Percentiles rank a stretch among this genome's conserved stretches.
Evolutionary conservation across 2,888 invertebrate genomes (phyloP).

Genomic region (Synanthedon formicaeformis): DNA sequence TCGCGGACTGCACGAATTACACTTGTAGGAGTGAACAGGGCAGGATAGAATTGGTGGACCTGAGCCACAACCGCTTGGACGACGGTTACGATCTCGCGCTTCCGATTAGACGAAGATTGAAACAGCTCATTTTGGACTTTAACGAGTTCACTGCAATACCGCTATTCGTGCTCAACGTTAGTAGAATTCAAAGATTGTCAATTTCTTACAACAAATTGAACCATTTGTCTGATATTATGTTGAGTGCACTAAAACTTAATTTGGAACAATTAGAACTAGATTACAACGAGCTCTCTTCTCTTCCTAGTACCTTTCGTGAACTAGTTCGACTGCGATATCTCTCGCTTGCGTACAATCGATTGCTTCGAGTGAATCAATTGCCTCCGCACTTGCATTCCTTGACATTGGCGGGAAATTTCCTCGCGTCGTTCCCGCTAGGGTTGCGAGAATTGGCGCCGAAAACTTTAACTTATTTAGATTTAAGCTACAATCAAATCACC

Average conservation of each 20-base stretch:
- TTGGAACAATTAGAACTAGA: conserved; percentile 83
- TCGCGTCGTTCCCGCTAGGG: conserved; percentile 74
- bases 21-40: conserved; percentile 16
- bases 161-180: conserved; percentile 71
- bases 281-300: conserved; percentile 73
- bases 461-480: conserved; percentile 75
- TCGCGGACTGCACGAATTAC: conserved; percentile 20
- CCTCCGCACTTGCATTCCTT: conserved; percentile 76
- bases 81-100: conserved; percentile 73
- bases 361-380: conserved; percentile 61
- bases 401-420: conserved; percentile 79
- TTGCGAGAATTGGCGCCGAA: conserved; percentile 74
- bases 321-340: conserved; percentile 76
- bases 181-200: conserved; percentile 78
- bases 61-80: conserved; percentile 81
- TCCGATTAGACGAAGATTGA: conserved; percentile 74
- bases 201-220: conserved; percentile 79
- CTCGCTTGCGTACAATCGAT: conserved; percentile 81
- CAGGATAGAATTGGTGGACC: conserved; percentile 80
- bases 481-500: conserved; percentile 84
- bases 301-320: conserved; percentile 73
- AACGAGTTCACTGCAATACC: conserved; percentile 78
- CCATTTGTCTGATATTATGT: conserved; percentile 73
- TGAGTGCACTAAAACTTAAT: conserved; percentile 74
- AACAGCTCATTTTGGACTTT: conserved; percentile 80